A percentile compares a stretch with the other conserved stretches of the same genome.
These are phyloP conservation scores for Nineta flava DNA, from an alignment of 2,888 invertebrate species.

Conservation along the genomic window DNA sequence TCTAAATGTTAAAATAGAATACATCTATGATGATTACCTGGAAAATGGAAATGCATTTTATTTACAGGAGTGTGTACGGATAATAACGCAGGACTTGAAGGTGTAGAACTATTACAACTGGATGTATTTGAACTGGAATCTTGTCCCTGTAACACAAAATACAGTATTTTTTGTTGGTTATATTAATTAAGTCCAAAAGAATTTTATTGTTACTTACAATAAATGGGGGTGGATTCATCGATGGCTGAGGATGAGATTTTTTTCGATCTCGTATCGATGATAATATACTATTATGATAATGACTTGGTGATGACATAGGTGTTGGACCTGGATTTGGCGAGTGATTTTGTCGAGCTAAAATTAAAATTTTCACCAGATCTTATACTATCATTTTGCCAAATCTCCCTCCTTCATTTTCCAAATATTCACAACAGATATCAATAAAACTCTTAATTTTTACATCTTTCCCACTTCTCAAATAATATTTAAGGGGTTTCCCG, in stretches of 20 bases:
- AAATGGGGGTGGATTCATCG: conserved; percentile 38
- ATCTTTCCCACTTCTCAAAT: no score
- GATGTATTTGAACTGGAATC: conserved; percentile 90
- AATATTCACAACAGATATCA: no score
- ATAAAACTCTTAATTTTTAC: no score
- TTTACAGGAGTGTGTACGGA: conserved; percentile 30
- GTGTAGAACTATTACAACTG: conserved; percentile 91
- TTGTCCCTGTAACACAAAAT: conserved; percentile 35
- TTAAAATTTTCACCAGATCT: neutral
- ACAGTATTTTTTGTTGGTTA: conserved; percentile 10
- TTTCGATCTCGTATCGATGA: conserved; percentile 28
- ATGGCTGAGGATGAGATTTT: conserved; percentile 36
- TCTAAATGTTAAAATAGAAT: no score
- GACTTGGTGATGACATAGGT: conserved; percentile 24
- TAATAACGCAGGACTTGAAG: conserved; percentile 78
- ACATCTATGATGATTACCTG: conserved; percentile 34
- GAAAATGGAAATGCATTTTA: conserved; percentile 60
- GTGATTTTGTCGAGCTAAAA: conserved; percentile 14
- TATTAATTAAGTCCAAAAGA: no score
- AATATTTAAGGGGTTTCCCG: no score
- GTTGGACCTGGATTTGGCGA: conserved; percentile 34
- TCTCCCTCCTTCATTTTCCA: no score
- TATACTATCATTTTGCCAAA: no score
- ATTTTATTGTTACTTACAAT: conserved; percentile 27
- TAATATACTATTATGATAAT: conserved; percentile 23